Conservation (phyloP, 2,113 vertebrate species). For the Progne subis region DNA sequence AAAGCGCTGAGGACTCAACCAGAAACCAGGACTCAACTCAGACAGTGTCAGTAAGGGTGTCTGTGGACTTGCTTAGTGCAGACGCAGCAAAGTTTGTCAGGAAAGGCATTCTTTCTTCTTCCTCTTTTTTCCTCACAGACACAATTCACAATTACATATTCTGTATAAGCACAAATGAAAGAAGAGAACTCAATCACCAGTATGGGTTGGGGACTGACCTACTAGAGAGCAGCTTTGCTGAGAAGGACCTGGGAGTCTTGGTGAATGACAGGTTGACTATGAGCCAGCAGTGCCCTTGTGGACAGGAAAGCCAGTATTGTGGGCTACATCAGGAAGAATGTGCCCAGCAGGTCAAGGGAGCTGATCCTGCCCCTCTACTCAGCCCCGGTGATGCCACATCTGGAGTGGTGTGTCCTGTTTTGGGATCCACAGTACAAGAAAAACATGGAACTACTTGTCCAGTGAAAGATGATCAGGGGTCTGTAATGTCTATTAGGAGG, state of each 20-base stretch:
- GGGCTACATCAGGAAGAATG: background rate
- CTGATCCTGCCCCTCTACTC: background rate
- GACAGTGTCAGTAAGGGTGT: background rate
- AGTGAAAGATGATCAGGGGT: background rate
- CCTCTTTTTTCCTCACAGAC: background rate
- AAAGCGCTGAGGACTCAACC: background rate
- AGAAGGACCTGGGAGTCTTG: background rate
- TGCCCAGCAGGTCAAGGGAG: too few species aligned
- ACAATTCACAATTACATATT: background rate
- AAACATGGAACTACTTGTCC: background rate
- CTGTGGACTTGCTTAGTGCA: background rate
- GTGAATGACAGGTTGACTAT: background rate
- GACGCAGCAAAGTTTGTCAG: background rate
- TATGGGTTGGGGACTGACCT: background rate
- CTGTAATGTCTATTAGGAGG: background rate
- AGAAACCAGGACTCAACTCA: too few species aligned
- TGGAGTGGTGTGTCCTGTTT: background rate
- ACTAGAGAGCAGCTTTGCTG: background rate
- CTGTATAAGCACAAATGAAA: background rate
- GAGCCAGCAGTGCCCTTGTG: background rate
- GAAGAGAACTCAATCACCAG: background rate
- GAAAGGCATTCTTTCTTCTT: background rate
- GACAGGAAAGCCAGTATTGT: background rate
- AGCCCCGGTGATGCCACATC: accelerated
- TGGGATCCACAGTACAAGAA: background rate